Evolutionary conservation across 2,113 vertebrate genomes (phyloP).

Genomic region (Tapirus terrestris): DNA sequence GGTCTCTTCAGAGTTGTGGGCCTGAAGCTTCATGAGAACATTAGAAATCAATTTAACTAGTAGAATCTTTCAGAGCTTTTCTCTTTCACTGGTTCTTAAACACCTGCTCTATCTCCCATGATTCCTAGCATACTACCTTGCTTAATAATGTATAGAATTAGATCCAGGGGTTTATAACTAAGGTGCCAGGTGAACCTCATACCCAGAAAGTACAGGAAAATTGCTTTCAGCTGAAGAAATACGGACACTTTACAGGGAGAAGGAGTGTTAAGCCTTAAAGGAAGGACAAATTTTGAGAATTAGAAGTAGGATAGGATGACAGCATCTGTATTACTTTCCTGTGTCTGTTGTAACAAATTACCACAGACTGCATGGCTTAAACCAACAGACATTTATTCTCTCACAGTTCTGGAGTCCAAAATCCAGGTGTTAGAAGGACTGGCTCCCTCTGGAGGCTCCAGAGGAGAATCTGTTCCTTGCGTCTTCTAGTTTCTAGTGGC

Average conservation of each 20-base stretch:
- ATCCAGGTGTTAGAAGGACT: background rate
- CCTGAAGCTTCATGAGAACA: background rate
- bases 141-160: background rate
- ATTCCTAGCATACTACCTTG: background rate
- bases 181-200: background rate
- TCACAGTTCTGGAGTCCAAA: background rate
- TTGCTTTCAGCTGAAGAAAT: background rate
- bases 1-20: background rate
- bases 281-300: background rate
- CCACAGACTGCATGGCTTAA: background rate
- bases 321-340: background rate
- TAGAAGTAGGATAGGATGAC: too few relatives aligned
- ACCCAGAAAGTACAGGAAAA: background rate
- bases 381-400: background rate
- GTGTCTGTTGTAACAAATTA: background rate
- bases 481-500: background rate
- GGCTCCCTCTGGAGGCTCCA: background rate
- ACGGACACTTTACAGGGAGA: background rate
- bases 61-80: background rate
- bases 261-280: background rate
- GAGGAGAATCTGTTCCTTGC: background rate
- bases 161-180: background rate
- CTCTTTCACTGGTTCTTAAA: background rate
- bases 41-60: background rate
- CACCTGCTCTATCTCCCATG: background rate